Evolutionary conservation across 2,797 vertebrate genomes (phyloP), one percentile per base, ranked within the genome.

Genomic region (Pogonophryne albipinna): DNA sequence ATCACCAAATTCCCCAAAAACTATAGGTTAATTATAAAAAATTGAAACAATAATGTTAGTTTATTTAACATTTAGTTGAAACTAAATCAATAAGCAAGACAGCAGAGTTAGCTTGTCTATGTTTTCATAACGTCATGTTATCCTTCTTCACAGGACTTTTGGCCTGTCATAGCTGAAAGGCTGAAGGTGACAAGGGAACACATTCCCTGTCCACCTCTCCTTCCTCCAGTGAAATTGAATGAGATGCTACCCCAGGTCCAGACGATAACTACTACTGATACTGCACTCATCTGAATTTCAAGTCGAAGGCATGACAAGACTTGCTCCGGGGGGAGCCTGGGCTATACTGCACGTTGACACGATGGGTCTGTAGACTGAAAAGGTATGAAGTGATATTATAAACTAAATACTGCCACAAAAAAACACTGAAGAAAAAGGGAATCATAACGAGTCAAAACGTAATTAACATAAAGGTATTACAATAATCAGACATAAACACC

Each of bases 231-330:
- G 71, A 71, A 79, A 77, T 63, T 66, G 70, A 85, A 87, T 74
- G 69, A 85, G 83, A 85, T 86, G 66, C 71, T 57, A 68, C 53
- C 23, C 55, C 49, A 60, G 65, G 68, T 79, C 62, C n/a, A 86
- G 91, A 94, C 20, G 65, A 80, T 91, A 92, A 94, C 75, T 58
- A 16, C 59, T 83, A 67, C 74, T 91, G 92, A 93, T 92, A 87
- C 52, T 51, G 34, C 42, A 70, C 89, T 91, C 87, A 87, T 93
- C 79, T 89, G 92, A 87, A 91, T 92, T 92, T 88, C 80, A 91
- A 94, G 76, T 65, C 57, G 86, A 76, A 77, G 64, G 68, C 80
- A 58, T 78, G 75, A 87, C 85, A 83, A 55, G 76, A 78, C 60
- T 73, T 59, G 85, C 91, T 81, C 71, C 55, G 1, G 85, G 85